These are phyloP conservation scores for Acyrthosiphon pisum DNA, from an alignment of 1,140 invertebrate species.

Conservation along the genomic window DNA sequence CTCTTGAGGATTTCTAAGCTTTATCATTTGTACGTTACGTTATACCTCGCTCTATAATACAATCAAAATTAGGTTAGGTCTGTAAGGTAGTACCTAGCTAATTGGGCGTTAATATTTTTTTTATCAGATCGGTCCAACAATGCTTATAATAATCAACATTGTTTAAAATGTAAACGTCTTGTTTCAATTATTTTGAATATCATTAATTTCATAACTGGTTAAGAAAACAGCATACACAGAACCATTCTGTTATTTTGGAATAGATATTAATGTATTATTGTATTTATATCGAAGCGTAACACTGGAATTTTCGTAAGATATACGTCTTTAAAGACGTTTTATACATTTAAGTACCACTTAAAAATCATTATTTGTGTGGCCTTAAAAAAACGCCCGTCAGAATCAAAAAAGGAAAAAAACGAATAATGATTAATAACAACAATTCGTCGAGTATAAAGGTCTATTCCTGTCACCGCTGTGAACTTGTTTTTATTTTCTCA, in stretches of 20 bases:
- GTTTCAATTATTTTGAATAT: not conserved
- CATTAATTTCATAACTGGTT: not conserved
- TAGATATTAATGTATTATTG: not conserved
- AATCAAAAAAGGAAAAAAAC: not conserved
- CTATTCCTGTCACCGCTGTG: not conserved
- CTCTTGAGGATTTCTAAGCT: not conserved
- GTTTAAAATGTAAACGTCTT: not conserved
- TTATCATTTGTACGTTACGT: not conserved
- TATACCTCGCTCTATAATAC: not conserved
- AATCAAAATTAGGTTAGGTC: not conserved
- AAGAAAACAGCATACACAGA: not conserved
- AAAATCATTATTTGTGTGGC: not conserved
- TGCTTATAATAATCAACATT: not conserved
- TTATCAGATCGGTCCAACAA: not conserved
- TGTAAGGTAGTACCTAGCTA: not conserved
- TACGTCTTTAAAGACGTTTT: not conserved
- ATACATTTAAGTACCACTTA: not conserved
- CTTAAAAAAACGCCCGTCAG: not conserved
- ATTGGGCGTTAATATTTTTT: not conserved
- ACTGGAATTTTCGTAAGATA: not conserved
- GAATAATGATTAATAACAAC: constrained; percentile 6
- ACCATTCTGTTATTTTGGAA: not conserved
- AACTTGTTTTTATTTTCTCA: not conserved
- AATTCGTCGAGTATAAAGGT: not conserved
- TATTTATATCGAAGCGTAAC: not conserved